These are phyloP conservation scores for Ceratosolen fusciceps DNA, from an alignment of 1,140 invertebrate species.

Conservation along the genomic window DNA sequence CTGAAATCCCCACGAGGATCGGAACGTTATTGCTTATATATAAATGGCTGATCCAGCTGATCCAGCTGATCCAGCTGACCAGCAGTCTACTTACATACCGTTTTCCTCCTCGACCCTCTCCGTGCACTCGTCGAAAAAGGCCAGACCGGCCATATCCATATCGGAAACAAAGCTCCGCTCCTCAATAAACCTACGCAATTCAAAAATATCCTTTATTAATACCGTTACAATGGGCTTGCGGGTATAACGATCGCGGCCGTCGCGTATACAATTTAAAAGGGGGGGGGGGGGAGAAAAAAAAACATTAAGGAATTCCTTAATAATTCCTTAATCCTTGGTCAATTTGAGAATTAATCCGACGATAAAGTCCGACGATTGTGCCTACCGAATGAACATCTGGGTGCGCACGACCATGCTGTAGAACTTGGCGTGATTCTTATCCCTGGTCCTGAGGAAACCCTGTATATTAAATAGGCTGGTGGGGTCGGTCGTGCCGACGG, in stretches of 20 bases:
- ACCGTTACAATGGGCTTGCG: no score
- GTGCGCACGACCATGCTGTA: constrained; percentile 91
- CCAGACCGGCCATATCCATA: constrained; percentile 87
- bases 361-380: no score
- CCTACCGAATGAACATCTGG: constrained; percentile 90
- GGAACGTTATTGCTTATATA: not conserved
- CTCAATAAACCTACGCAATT: constrained; percentile 88
- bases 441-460: constrained; percentile 80
- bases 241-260: no score
- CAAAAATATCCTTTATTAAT: no score
- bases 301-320: no score
- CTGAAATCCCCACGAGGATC: constrained; percentile 47
- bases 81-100: constrained; percentile 58
- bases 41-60: no score
- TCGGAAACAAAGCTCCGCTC: constrained; percentile 98
- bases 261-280: no score
- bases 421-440: constrained; percentile 92
- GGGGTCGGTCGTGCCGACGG: constrained; percentile 93
- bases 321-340: no score
- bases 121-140: constrained; percentile 98
- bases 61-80: no score
- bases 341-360: no score
- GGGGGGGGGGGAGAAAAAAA: not conserved
- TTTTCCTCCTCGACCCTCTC: constrained; percentile 81
- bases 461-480: constrained; percentile 95